phyloP scores from a whole-genome alignment of 2,113 vertebrate species.

The Grallaria varia region DNA sequence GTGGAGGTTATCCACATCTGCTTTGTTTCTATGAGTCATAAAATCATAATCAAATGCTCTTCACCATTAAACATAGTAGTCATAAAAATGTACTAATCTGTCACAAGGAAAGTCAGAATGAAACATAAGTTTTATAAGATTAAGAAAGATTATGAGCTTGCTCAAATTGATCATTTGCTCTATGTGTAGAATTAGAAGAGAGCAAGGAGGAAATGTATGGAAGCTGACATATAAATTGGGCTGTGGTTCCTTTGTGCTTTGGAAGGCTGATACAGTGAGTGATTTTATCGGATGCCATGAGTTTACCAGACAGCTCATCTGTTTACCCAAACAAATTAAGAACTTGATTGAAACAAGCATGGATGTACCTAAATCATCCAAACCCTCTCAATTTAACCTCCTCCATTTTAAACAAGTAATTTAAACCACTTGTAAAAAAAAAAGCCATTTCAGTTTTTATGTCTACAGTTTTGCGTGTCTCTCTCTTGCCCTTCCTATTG shows the following conservation, averaged over 20 bases:
- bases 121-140: not conserved
- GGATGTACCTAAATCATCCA: not conserved
- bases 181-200: not conserved
- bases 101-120: constrained; percentile 6
- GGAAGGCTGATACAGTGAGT: not conserved
- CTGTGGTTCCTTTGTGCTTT: constrained; percentile 16
- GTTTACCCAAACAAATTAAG: not conserved
- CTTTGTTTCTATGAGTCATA: constrained; percentile 31
- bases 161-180: not conserved
- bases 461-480: not conserved
- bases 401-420: not conserved
- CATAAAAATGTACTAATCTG: constrained; percentile 44
- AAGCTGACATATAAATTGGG: not conserved
- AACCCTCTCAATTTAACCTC: not conserved
- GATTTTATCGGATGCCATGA: not conserved
- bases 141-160: constrained; percentile 16
- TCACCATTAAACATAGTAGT: not conserved
- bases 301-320: not conserved
- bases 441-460: not conserved
- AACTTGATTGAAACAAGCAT: not conserved
- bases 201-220: not conserved
- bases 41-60: constrained; percentile 1
- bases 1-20: constrained; percentile 32
- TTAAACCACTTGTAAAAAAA: not conserved
- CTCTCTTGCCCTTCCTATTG: not conserved